Evolutionary conservation across 2,113 vertebrate species (phyloP), one percentile per base, ranked within the genome.

Genomic region (Platichthys flesus): DNA sequence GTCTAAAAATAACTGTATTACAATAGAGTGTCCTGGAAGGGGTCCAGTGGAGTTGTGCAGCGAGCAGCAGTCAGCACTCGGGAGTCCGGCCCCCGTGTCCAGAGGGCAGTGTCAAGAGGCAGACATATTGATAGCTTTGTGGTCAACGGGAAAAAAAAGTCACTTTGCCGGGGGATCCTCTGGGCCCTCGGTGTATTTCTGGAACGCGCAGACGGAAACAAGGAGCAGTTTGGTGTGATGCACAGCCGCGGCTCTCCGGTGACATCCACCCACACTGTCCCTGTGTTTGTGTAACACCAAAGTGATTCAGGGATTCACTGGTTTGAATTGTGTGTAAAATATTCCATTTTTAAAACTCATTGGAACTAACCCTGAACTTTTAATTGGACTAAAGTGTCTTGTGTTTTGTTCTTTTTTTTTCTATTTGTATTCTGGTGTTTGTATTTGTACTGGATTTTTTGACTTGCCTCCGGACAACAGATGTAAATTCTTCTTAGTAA

Each of bases 1-100:
- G 85, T 89, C 87, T 90, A 92, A 92, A 92, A 90, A 92, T 93
- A 92, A 88, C 87, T 74, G 82, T 87, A 87, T 92, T 90, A 90
- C 88, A 92, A 92, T 86, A 15, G 82, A 86, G 89, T 70, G 81
- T 76, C 78, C 89, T 92, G 91, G 91, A 90, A 31, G 73, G 74
- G 70, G 80, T 91, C 90, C 91, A 91, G 85, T 55, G 67, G 85
- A 70, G 85, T 59, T 82, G 81, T 87, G 81, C 82, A 81, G 84
- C 15, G 24, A 90, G 88, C 90, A 82, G 85, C 64, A 80, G 92
- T 92, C 92, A 92, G 92, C 89, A 90, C 83, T 87, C 74, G 78
- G 78, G 76, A 66, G 74, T 68, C 79, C 52, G 78, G 87, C 72
- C 75, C 68, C 45, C 4, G 51, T 77, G 85, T 86, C 87, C 87